phyloP scores from a whole-genome alignment of 2,113 vertebrate species.

The Monarcha castaneiventris region DNA sequence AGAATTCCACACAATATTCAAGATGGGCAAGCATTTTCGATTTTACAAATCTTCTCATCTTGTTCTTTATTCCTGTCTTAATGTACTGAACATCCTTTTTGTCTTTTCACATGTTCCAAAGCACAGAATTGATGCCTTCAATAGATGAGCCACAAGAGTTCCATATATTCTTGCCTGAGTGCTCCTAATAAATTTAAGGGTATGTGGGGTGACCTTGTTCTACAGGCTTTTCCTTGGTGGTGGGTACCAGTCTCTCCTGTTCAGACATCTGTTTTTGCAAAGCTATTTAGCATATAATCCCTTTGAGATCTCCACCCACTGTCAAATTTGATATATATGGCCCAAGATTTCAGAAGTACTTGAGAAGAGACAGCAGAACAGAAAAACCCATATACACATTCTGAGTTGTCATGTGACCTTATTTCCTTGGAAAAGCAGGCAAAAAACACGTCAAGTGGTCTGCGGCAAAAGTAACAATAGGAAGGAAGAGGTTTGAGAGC shows the following conservation, averaged over 20 bases:
- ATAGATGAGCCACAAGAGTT: background rate
- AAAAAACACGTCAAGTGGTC: fast-evolving
- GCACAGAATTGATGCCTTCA: background rate
- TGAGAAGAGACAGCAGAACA: background rate
- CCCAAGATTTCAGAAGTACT: background rate
- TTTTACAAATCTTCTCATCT: background rate
- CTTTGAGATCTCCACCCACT: background rate
- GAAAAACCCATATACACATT: background rate
- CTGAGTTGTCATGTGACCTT: background rate
- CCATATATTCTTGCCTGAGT: background rate
- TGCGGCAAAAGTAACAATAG: background rate
- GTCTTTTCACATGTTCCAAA: background rate
- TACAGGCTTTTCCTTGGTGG: background rate
- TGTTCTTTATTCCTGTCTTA: background rate
- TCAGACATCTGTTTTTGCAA: background rate
- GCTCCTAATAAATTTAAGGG: background rate
- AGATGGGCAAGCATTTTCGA: background rate
- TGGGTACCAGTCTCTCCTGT: background rate
- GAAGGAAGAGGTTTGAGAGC: background rate
- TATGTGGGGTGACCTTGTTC: background rate
- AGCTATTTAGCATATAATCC: background rate
- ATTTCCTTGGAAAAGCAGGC: background rate
- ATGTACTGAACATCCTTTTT: background rate
- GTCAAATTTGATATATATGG: background rate
- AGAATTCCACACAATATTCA: background rate